phyloP scores from a whole-genome alignment of 2,888 invertebrate genomes.

The Dioctria rufipes region DNA sequence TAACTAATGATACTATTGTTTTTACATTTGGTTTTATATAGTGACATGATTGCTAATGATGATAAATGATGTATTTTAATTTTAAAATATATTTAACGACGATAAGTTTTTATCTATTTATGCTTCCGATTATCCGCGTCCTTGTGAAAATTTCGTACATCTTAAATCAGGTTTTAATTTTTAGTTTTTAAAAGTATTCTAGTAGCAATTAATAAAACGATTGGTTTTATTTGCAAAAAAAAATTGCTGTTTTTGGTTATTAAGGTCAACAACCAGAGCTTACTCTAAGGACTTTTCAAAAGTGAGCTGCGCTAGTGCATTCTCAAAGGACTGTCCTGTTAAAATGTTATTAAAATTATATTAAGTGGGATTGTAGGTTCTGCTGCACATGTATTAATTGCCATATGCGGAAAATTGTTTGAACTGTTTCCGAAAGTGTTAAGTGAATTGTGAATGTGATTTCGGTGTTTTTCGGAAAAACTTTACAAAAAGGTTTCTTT shows the following conservation, averaged over 20 bases:
- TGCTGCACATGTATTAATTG: constrained; percentile 18
- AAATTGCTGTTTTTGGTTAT: constrained; percentile 38
- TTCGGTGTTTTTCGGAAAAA: background rate
- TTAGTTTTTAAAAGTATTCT: constrained; percentile 44
- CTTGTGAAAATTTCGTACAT: constrained; percentile 31
- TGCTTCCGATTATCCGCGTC: constrained; percentile 49
- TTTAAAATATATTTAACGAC: constrained; percentile 54
- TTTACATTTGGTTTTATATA: constrained; percentile 54
- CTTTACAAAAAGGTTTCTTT: background rate
- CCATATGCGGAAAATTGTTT: background rate
- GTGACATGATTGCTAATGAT: constrained; percentile 50
- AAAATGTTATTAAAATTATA: background rate
- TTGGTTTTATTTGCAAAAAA: constrained; percentile 47
- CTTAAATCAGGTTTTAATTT: constrained; percentile 41
- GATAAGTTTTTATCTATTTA: constrained; percentile 48
- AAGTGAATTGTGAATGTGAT: background rate
- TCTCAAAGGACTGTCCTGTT: constrained; percentile 31
- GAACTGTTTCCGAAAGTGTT: constrained; percentile 26
- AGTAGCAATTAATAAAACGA: constrained; percentile 46
- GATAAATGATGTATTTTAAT: constrained; percentile 52
- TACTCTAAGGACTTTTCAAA: constrained; percentile 26
- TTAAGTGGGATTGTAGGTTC: constrained; percentile 25
- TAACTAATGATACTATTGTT: constrained; percentile 51
- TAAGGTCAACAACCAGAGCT: background rate
- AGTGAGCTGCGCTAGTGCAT: constrained; percentile 18